Evolutionary conservation across 2,113 vertebrate species (phyloP).

Genomic region (Nibea coibor): DNA sequence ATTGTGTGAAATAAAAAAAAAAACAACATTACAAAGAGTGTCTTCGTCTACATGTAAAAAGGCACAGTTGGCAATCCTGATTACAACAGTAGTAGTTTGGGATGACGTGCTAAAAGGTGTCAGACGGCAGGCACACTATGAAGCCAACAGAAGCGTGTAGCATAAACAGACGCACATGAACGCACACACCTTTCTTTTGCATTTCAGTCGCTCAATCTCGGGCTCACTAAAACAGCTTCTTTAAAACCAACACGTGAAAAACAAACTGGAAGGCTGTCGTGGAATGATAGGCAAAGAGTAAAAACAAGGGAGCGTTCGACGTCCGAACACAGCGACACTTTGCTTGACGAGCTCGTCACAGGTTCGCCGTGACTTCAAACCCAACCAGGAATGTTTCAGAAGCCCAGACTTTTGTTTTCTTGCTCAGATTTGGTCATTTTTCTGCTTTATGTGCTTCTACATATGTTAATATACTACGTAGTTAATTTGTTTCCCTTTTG

Average conservation of each 20-base stretch:
- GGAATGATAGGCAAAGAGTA: slow-evolving; percentile 68
- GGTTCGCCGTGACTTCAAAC: no score
- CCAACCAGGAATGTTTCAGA: no score
- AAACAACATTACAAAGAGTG: slow-evolving; percentile 46
- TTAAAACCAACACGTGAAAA: slow-evolving; percentile 16
- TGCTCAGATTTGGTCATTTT: no score
- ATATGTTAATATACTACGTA: no score
- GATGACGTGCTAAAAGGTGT: slow-evolving; percentile 57
- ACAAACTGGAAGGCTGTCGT: slow-evolving; percentile 66
- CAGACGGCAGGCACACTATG: slow-evolving; percentile 53
- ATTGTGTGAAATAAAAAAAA: slow-evolving; percentile 38
- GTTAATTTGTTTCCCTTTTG: no score
- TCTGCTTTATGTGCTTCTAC: no score
- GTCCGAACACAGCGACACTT: slow-evolving; percentile 5
- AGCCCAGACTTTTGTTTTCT: no score
- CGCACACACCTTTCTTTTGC: not conserved
- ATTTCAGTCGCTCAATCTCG: slow-evolving; percentile 15
- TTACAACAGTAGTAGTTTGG: slow-evolving; percentile 65
- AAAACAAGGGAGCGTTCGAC: slow-evolving; percentile 22
- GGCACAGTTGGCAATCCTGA: slow-evolving; percentile 82
- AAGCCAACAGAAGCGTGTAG: slow-evolving; percentile 41
- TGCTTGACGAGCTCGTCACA: slow-evolving; percentile 28
- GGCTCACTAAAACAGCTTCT: slow-evolving; percentile 25
- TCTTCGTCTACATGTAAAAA: slow-evolving; percentile 69
- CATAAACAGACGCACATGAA: not conserved